Conservation (phyloP, 1,140 invertebrate species). For the Conus ventricosus region DNA sequence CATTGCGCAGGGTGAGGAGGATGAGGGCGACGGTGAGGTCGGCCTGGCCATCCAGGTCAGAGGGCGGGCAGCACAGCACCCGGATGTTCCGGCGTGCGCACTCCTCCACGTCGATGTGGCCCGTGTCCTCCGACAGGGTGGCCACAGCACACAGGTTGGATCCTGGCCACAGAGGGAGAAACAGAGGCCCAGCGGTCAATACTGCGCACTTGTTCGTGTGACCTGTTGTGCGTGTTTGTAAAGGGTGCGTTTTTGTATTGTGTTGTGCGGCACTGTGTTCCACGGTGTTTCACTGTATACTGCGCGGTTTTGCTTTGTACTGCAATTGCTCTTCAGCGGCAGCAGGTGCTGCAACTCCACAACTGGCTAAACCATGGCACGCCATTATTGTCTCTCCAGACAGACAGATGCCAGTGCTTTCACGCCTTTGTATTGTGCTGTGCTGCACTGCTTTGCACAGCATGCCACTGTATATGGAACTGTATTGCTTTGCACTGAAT, state of each 20-base stretch:
- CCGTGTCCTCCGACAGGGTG: slow-evolving; percentile 90
- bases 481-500: no score
- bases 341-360: no score
- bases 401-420: no score
- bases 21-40: slow-evolving; percentile 90
- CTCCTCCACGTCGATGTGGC: slow-evolving; percentile 77
- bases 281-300: no score
- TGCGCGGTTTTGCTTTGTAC: no score
- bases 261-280: no score
- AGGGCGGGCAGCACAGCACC: slow-evolving; percentile 89
- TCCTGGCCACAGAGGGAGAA: slow-evolving; percentile 77
- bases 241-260: not conserved
- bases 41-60: slow-evolving; percentile 92
- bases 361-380: no score
- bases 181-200: not conserved
- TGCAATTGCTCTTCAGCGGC: no score
- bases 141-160: slow-evolving; percentile 86
- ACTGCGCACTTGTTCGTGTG: not conserved
- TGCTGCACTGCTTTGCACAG: no score
- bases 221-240: not conserved
- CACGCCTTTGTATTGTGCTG: no score
- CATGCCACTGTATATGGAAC: no score
- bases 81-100: slow-evolving; percentile 73
- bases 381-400: no score
- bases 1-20: slow-evolving; percentile 79